These are phyloP conservation scores for Mionectes macconnelli DNA, from an alignment of 2,113 vertebrate genomes.

Conservation along the genomic window DNA sequence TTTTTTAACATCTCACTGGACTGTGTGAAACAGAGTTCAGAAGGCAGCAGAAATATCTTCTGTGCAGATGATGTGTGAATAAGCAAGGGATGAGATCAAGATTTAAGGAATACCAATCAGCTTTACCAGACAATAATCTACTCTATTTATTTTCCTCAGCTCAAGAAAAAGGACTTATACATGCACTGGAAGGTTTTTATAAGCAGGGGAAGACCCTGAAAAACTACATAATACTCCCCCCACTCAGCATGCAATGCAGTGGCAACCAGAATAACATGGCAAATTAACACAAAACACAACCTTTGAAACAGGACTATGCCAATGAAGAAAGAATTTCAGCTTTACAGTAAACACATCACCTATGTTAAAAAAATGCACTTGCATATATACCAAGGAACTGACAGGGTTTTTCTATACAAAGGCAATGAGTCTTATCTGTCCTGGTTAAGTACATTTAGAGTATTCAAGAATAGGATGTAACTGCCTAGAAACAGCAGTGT, in stretches of 20 bases:
- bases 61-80: conserved; percentile 55
- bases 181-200: background rate
- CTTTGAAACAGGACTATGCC: background rate
- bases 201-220: background rate
- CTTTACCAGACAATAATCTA: conserved; percentile 28
- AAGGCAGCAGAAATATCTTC: conserved; percentile 50
- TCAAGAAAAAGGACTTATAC: conserved; percentile 1
- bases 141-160: conserved; percentile 3
- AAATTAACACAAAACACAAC: background rate
- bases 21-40: conserved; percentile 54
- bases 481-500: conserved; percentile 7
- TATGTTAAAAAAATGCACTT: background rate
- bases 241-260: background rate
- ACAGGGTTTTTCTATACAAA: background rate
- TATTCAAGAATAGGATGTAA: conserved; percentile 2
- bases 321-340: background rate
- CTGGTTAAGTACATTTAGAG: background rate
- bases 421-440: background rate
- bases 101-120: conserved; percentile 55
- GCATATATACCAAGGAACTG: background rate
- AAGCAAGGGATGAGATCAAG: conserved; percentile 42
- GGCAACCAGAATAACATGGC: background rate
- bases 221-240: background rate
- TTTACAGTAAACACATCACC: background rate
- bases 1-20: conserved; percentile 30